These are phyloP conservation scores for Atta texana DNA, from an alignment of 1,140 invertebrate species.

Conservation along the genomic window DNA sequence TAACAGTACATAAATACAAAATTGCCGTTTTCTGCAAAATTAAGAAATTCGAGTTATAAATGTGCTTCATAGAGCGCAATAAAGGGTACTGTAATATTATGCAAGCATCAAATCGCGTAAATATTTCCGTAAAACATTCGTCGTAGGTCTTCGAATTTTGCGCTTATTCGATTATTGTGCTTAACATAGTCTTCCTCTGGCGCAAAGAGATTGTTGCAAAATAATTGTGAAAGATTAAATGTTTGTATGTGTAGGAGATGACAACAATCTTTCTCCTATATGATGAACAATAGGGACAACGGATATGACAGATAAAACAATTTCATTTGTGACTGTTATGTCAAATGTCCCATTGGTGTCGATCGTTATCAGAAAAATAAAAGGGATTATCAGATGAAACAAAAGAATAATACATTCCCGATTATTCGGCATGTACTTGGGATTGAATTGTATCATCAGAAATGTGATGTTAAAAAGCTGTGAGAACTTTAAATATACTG, in stretches of 20 bases:
- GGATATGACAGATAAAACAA: conserved; percentile 9
- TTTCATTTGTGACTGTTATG: conserved; percentile 46
- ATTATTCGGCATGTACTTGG: neutral
- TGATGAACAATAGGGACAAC: conserved; percentile 4
- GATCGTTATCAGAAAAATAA: conserved; percentile 37
- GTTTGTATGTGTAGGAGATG: neutral
- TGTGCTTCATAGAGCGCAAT: neutral
- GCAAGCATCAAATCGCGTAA: neutral
- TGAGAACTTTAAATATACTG: neutral
- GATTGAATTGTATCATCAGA: neutral
- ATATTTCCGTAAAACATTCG: conserved; percentile 16
- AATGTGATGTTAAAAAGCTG: neutral
- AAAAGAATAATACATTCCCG: conserved; percentile 33
- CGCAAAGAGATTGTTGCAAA: neutral
- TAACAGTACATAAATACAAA: neutral
- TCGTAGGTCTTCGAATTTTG: neutral
- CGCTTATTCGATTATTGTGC: conserved; percentile 18
- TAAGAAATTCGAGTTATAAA: neutral
- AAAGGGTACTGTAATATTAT: neutral
- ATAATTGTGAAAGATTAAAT: conserved; percentile 20
- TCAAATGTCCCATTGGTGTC: conserved; percentile 23
- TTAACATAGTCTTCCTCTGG: neutral
- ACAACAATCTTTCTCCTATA: neutral
- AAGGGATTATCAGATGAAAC: conserved; percentile 20
- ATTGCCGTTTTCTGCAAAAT: neutral